Base-by-base conservation (phyloP, 2,113 vertebrate species). In the Rana temporaria region DNA sequence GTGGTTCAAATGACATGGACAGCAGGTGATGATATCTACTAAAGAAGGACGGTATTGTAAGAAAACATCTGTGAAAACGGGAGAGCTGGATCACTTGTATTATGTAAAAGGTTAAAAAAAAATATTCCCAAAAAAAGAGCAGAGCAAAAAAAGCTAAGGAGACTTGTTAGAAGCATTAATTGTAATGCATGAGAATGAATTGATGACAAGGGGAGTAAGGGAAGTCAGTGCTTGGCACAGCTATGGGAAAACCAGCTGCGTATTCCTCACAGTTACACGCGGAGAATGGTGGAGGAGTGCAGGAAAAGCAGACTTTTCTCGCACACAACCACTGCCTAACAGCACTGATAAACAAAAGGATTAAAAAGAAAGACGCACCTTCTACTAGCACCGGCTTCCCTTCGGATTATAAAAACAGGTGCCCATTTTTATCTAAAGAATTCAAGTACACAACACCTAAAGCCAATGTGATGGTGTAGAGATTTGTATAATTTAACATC, bases 1-100 rank as follows among this genome's bases (percentile, higher is more conserved):
- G 12, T 82, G 59, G 14, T 12, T 48, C 56, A 26, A 0, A 9
- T 11, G 42, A 63, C 79, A 87, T 62, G 79, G 84, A 89, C 77
- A 91, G 92, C 88, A 89, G 88, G 90, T 88, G 85, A 90, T 74
- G 82, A 89, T 89, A 87, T 85, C 64, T 74, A 87, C 86, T 81
- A 26, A 84, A 86, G 85, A 79, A 87, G 86, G 87, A 87, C 77
- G 87, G 88, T 81, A 82, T 0, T 22, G 79, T 86, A 88, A 90
- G 34, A 57, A 89, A 87, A 86, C 85, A 87, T 84, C 85, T 84
- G 69, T 24, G 84, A 77, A 81, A 59, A 89, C 66, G 75, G 84
- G 62, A 81, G 87, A 79, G 65, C 32, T 80, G 24, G 71, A 57
- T 12, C 56, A 59, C 80, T 80, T 34, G 14, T 24, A 79, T 82